phyloP scores from a whole-genome alignment of 2,113 vertebrate species.

The Stigmatopora nigra region DNA sequence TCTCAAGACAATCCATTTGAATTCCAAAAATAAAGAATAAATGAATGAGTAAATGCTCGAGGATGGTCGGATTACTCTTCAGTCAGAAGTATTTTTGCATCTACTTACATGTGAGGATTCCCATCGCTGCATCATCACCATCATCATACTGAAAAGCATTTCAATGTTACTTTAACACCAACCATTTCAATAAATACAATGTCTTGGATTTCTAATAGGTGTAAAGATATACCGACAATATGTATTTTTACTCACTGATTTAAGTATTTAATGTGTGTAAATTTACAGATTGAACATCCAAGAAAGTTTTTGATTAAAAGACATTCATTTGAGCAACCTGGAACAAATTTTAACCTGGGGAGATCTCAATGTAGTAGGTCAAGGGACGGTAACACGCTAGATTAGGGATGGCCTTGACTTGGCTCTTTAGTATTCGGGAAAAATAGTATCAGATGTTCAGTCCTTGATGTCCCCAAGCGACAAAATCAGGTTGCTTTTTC shows the following conservation, averaged over 20 bases:
- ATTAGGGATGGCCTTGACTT: constrained; percentile 34
- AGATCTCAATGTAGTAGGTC: constrained; percentile 11
- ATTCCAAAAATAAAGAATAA: not conserved
- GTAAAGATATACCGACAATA: not conserved
- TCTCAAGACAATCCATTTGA: too few relatives aligned
- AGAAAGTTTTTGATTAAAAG: not conserved
- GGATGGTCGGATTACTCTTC: not conserved
- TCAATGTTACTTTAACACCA: too few relatives aligned
- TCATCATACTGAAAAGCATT: too few relatives aligned
- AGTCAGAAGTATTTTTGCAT: not conserved
- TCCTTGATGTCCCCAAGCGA: not conserved
- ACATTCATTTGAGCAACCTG: not conserved
- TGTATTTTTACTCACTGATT: not conserved
- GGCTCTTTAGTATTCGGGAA: constrained; percentile 26
- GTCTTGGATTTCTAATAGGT: not conserved
- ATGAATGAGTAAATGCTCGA: not conserved
- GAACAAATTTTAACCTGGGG: not conserved
- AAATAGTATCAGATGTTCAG: constrained; percentile 41
- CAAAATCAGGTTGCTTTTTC: not conserved
- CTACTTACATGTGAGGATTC: not conserved
- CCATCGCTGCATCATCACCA: not conserved
- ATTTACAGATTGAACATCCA: constrained; percentile 5
- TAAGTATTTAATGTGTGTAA: not conserved
- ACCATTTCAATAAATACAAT: too few relatives aligned
- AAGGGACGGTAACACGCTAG: constrained; percentile 19